Base-by-base conservation (phyloP, 2,113 vertebrate genomes). In the Triplophysa rosa region DNA sequence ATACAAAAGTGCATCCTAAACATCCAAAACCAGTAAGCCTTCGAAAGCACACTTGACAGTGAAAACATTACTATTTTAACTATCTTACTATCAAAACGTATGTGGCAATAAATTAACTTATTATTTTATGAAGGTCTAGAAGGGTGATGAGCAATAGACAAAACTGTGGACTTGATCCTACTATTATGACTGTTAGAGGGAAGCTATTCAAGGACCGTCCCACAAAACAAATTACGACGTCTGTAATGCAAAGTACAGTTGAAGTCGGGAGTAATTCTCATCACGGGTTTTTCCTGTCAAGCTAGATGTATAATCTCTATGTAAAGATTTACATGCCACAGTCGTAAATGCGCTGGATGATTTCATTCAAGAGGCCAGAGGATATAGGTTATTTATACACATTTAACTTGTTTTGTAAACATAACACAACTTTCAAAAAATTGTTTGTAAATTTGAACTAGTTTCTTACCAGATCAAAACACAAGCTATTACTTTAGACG, bases 261-360 rank as follows among this genome's bases (percentile, higher is more conserved):
- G 23, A 23, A 69, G 23, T 9, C 9, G 2, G n/a, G 65, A 71
- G 3, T 68, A 21, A 69, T 54, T 67, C 59, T 12, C 26, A 77
- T 80, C 86, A 86, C 68, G 67, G 49, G 84, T 63, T 24, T 77
- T 70, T 79, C 11, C 29, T 45, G 82, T 26, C 84, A 84, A 58
- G 75, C 52, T 49, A 61, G 47, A 42, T 12, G 17, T 19, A 26
- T 13, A 45, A 58, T 29, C 16, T 47, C n/a, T 37, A 64, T n/a
- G 8, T 42, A 42, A 64, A 24, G 42, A 63, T 63, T 24, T 47
- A 62, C 77, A 23, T 29, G 13, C 21, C 37, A 56, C 58, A 42
- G 19, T 37, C 17, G 19, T 64, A 19, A 9, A 61, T 40, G 47
- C 24, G 49, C 10, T 8, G 14, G 58, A 63, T 8, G 7, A 29